Base-by-base conservation (phyloP, 2,888 invertebrate species). In the Parnassius orleans region DNA sequence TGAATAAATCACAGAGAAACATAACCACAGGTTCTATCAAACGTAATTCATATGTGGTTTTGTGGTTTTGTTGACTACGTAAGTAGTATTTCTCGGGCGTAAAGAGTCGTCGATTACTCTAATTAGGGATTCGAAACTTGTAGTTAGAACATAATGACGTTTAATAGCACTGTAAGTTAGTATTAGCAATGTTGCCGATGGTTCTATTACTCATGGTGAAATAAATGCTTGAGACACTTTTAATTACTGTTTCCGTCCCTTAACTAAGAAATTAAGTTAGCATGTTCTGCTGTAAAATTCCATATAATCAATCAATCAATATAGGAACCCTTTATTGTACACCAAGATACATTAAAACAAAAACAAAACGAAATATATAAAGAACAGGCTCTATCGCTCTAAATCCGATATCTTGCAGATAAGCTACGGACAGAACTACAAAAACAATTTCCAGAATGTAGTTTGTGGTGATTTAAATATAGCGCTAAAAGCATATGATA, bases 101-200 rank as follows among this genome's bases (percentile, higher is more conserved):
- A 33, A 47, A 12, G 41, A 33, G 11, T 12, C 15, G 10, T 48
- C 41, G 48, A 57, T 57, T 41, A 47, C 48, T 33, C 44, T 57
- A 44, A 57, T 57, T 14, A 50, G 10, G 11, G 24, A 24, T 24
- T 55, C 1, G 44, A 12, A 46, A 14, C 53, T 14, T 19, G 43
- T 24, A 7, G 12, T 43, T 24, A 3, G 7, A 9, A 12, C 48
- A 14, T 12, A n/a, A 14, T 14, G 2, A n/a, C 14, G 14, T 43
- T 19, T 43, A 53, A 3, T 43, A 42, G 15, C 43, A 11, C 5
- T 51, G 12, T 11, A 51, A 51, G 11, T 24, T 1, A 51, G 15
- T 15, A 42, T 54, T 19, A 54, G 10, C 7, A 10, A 15, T 42
- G 15, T 54, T 54, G 44, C 3, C 7, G 10, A 11, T 42, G 15